Evolutionary conservation across 30 jellyfish, hydroid and myxozoan species (phyloP), one percentile per base, ranked within the genome.

Genomic region (Mastigias papua): DNA sequence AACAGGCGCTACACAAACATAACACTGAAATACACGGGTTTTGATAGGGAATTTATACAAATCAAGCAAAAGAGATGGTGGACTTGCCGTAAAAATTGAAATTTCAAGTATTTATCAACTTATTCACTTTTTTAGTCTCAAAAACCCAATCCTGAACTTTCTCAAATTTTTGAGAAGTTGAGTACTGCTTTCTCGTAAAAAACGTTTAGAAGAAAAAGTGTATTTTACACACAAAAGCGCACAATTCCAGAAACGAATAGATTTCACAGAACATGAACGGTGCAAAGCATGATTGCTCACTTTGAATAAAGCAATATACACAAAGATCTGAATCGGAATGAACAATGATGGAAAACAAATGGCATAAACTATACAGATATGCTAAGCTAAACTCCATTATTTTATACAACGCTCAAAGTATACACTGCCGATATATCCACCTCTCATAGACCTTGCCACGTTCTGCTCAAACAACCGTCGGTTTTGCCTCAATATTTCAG

Each of bases 371-470:
- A 61, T 23, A 76, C 25, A 61, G 46, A 17, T n/a, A 74, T 33
- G 27, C 33, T 22, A 10, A 23, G 22, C n/a, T 76, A 19, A 48
- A 76, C 21, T n/a, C 51, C 34, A 35, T 54, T 78, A 87, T 30
- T 87, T 87, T 76, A 90, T 72, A 79, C 99, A 95, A 25, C 98
- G 95, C 35, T 95, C 99, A 84, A 95, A 95, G 83, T 95, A 95
- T 25, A 96, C 89, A 79, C 98, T 95, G 22, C 99, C 99, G 63
- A 95, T 85, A 78, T 95, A 95, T 9, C 99, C 99, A 0, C 99
- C 99, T 27, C 99, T 60, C 99, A 95, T 90, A n/a, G 99, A 91
- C 61, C 99, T 75, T 29, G 92, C 92, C 15, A 95, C 99, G 72
- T 95, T 95, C 76, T 95, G 99, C 67, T 95, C 99, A 78, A 95